phyloP scores from a whole-genome alignment of 53 echinoderm and acorn worm species.

The Holothuria scabra region DNA sequence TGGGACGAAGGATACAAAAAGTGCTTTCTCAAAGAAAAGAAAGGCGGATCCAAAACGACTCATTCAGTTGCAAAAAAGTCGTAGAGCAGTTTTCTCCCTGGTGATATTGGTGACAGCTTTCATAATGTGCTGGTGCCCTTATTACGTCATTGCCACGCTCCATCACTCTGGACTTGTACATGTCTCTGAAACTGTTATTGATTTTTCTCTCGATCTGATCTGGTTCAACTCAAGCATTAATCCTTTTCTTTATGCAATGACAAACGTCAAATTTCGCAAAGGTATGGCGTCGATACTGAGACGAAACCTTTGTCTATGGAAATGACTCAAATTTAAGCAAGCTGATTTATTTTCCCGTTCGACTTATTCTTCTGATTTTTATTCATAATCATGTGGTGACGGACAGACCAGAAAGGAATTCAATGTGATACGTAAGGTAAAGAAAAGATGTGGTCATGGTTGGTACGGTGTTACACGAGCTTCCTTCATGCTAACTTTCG shows the following conservation, averaged over 20 bases:
- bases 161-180: not conserved
- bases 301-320: not conserved
- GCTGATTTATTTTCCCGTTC: too few relatives aligned
- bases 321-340: too few relatives aligned
- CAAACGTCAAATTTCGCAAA: constrained; percentile 8
- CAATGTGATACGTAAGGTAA: too few relatives aligned
- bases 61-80: not conserved
- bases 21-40: not conserved
- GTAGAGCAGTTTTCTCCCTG: not conserved
- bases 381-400: too few relatives aligned
- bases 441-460: too few relatives aligned
- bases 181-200: not conserved
- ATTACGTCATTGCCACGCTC: constrained; percentile 13
- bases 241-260: constrained; percentile 23
- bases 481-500: too few relatives aligned
- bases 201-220: constrained; percentile 1
- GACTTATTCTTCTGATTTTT: too few relatives aligned
- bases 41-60: not conserved
- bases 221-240: constrained; percentile 27
- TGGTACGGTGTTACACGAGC: too few relatives aligned
- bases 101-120: not conserved
- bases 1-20: not conserved
- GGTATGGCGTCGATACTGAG: not conserved
- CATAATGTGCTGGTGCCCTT: constrained; percentile 19
- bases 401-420: too few relatives aligned